Evolutionary conservation across 2,113 vertebrate genomes (phyloP).

Genomic region (Myotis lucifugus): DNA sequence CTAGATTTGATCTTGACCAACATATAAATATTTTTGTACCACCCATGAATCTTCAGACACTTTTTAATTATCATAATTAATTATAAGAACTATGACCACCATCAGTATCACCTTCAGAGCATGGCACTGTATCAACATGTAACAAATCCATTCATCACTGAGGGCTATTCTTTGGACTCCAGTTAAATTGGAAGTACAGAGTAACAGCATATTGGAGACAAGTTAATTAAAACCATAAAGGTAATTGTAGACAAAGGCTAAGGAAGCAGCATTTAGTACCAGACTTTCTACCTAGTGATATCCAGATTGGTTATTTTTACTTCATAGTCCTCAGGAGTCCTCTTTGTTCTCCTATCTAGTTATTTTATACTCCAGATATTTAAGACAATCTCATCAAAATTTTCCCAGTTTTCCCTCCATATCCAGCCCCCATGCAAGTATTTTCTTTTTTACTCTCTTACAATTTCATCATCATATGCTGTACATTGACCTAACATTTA

Average conservation of each 20-base stretch:
- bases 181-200: background rate
- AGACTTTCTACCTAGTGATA: background rate
- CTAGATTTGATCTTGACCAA: background rate
- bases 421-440: background rate
- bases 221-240: constrained; percentile 41
- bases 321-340: background rate
- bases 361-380: background rate
- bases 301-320: constrained; percentile 4
- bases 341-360: background rate
- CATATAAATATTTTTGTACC: constrained; percentile 13
- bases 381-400: background rate
- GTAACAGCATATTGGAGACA: background rate
- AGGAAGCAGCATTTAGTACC: background rate
- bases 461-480: background rate
- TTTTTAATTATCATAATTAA: constrained; percentile 47
- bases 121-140: background rate
- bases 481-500: background rate
- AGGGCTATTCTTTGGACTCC: background rate
- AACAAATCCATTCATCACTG: background rate
- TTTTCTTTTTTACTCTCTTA: background rate
- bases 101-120: background rate
- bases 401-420: background rate
- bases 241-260: background rate
- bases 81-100: background rate
- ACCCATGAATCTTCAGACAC: constrained; percentile 19